A percentile compares a stretch with the other conserved stretches of the same genome.
Conservation (phyloP, 2,113 vertebrate genomes). For the Pogonocichla stellata region DNA sequence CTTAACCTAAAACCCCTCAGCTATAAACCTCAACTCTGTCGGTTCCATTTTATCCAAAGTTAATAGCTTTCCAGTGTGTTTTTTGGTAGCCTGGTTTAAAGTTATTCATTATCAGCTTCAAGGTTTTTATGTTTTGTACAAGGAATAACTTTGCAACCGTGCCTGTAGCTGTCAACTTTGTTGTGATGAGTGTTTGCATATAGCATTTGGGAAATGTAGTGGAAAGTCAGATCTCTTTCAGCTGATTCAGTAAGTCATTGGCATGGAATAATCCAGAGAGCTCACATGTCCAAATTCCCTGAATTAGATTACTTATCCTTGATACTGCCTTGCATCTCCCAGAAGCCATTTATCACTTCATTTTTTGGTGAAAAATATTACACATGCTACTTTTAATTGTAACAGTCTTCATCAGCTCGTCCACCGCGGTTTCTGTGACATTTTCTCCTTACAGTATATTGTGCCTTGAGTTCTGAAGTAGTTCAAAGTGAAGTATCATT, state of each 20-base stretch:
- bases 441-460: not conserved
- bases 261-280: not conserved
- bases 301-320: not conserved
- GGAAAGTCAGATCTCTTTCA: not conserved
- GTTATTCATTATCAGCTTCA: not conserved
- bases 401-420: not conserved
- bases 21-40: not conserved
- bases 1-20: not conserved
- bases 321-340: not conserved
- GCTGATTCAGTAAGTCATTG: not conserved
- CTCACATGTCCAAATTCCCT: not conserved
- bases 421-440: rapidly evolving
- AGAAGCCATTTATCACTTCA: not conserved
- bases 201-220: constrained; percentile 4
- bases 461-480: not conserved
- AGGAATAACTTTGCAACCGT: not conserved
- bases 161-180: not conserved
- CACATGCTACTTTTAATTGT: not conserved
- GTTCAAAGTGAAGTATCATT: not conserved
- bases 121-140: not conserved
- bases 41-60: not conserved
- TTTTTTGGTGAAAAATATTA: not conserved
- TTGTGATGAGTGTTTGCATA: constrained; percentile 9
- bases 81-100: not conserved
- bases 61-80: not conserved